These are phyloP conservation scores for Prorops nasuta DNA, from an alignment of 1,140 invertebrate genomes.

Conservation along the genomic window DNA sequence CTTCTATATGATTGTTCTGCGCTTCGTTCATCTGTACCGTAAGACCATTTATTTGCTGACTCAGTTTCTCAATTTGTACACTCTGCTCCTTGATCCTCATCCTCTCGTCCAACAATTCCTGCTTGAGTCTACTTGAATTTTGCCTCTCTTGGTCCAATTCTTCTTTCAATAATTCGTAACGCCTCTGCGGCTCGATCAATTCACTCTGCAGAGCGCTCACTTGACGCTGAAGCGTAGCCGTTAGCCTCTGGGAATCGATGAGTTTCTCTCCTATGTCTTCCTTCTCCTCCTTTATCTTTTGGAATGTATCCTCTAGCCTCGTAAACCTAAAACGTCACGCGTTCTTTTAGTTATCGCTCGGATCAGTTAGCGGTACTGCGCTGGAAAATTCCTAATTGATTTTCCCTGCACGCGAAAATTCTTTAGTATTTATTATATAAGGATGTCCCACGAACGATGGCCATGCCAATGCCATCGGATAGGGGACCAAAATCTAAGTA, in stretches of 20 bases:
- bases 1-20: constrained; percentile 32
- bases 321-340: constrained; percentile 14
- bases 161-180: constrained; percentile 39
- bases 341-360: no score
- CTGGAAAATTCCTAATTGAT: no score
- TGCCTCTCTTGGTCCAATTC: constrained; percentile 40
- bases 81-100: constrained; percentile 34
- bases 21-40: constrained; percentile 42
- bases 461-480: no score
- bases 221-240: constrained; percentile 37
- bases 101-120: constrained; percentile 36
- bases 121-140: constrained; percentile 28
- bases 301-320: constrained; percentile 35
- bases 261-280: constrained; percentile 39
- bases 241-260: constrained; percentile 28
- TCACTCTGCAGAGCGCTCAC: constrained; percentile 31
- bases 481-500: no score
- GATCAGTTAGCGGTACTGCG: no score
- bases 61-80: constrained; percentile 36
- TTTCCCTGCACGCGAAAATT: no score
- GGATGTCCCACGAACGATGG: no score
- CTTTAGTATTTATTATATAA: no score
- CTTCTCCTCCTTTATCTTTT: constrained; percentile 39
- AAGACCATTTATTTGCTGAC: constrained; percentile 29
- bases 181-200: constrained; percentile 44